A percentile compares a stretch with the other conserved stretches of the same genome.
Conservation (phyloP, 2,888 invertebrate species). For the Leptopterna dolabrata region DNA sequence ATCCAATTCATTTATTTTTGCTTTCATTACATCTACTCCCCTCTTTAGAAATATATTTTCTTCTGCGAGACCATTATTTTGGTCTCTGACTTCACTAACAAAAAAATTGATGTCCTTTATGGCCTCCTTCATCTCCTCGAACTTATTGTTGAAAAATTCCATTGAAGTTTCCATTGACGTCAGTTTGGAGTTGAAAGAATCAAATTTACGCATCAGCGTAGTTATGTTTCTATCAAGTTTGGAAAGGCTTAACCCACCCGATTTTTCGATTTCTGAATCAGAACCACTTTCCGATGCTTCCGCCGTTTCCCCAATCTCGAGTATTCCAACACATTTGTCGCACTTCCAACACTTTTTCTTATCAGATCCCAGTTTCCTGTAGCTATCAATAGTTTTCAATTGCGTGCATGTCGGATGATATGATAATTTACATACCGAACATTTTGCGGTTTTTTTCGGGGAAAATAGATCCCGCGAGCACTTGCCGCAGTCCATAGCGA, state of each 20-base stretch:
- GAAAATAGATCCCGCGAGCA: no score
- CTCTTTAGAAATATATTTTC: neutral
- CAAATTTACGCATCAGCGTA: neutral
- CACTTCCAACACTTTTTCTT: no score
- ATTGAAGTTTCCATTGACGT: neutral
- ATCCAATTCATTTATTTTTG: neutral
- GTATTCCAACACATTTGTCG: no score
- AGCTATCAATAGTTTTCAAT: no score
- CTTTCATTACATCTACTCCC: neutral
- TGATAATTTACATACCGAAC: no score
- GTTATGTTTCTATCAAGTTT: neutral
- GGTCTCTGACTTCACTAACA: neutral
- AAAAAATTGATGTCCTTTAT: neutral
- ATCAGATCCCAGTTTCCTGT: no score
- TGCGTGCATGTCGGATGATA: no score
- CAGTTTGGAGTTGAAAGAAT: neutral
- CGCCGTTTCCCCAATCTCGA: neutral
- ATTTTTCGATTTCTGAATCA: neutral
- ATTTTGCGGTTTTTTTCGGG: no score
- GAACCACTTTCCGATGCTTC: neutral
- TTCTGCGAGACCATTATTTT: neutral
- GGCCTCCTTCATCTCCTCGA: neutral
- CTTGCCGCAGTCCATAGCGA: no score
- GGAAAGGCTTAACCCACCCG: neutral
- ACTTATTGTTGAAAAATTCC: constrained; percentile 2